These are phyloP conservation scores for Remorina albescens DNA, from an alignment of 2,797 vertebrate genomes.

Conservation along the genomic window DNA sequence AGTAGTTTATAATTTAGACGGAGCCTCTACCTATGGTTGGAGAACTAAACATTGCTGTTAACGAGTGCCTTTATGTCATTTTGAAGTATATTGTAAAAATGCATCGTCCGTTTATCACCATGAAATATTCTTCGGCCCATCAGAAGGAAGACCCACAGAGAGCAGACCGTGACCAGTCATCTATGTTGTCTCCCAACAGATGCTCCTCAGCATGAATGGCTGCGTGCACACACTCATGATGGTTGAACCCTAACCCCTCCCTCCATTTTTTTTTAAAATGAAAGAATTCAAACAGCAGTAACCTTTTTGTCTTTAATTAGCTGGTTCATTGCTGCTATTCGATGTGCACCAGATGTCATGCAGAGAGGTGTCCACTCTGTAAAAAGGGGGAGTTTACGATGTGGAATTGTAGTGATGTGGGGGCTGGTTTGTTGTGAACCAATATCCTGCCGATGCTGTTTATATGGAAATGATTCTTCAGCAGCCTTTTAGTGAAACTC, in stretches of 20 bases:
- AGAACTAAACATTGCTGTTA: too few species aligned
- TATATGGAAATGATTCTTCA: slow-evolving; percentile 52
- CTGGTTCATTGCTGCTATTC: neutral
- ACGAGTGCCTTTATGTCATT: neutral
- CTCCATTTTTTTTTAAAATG: slow-evolving; percentile 9
- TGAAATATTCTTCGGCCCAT: slow-evolving; percentile 68
- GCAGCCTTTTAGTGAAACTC: slow-evolving; percentile 33
- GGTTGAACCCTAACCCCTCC: neutral
- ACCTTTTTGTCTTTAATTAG: slow-evolving; percentile 49
- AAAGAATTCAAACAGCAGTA: slow-evolving; percentile 12
- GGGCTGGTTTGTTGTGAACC: slow-evolving; percentile 52
- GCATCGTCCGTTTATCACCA: neutral
- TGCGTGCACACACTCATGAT: slow-evolving; percentile 42
- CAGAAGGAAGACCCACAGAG: slow-evolving; percentile 21
- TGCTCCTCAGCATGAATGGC: slow-evolving; percentile 46
- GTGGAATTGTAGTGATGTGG: slow-evolving; percentile 39
- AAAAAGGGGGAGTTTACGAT: slow-evolving; percentile 15
- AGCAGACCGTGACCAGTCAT: slow-evolving; percentile 36
- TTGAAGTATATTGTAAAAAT: neutral
- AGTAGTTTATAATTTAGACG: too few species aligned
- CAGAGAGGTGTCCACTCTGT: slow-evolving; percentile 26
- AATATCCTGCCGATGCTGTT: slow-evolving; percentile 41
- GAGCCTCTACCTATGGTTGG: too few species aligned
- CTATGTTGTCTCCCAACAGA: slow-evolving; percentile 40
- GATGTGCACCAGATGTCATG: neutral